Conservation (phyloP, 1,140 invertebrate genomes). For the Portunus trituberculatus region DNA sequence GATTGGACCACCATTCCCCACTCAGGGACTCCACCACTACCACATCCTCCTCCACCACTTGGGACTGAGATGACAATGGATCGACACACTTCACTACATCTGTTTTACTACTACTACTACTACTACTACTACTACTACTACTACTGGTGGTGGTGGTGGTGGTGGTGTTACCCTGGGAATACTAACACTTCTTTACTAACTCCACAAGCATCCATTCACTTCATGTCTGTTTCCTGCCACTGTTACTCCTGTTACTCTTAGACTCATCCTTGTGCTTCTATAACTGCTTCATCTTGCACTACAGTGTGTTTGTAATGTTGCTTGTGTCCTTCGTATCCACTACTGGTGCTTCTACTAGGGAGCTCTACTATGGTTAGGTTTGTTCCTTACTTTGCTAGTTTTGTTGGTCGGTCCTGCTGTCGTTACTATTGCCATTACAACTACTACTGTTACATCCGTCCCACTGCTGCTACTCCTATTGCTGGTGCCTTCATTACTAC, state of each 20-base stretch:
- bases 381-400: too few relatives aligned
- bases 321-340: not conserved
- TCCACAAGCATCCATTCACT: too few relatives aligned
- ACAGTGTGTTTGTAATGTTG: not conserved
- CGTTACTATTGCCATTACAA: not conserved
- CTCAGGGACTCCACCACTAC: not conserved
- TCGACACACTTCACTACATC: too few relatives aligned
- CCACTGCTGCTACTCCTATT: not conserved
- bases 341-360: not conserved
- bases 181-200: too few relatives aligned
- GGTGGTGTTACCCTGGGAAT: too few relatives aligned
- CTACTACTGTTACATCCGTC: not conserved
- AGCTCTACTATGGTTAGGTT: too few relatives aligned
- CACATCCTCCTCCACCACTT: not conserved
- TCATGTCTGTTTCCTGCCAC: too few relatives aligned
- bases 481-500: not conserved
- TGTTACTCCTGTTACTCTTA: not conserved
- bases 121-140: too few relatives aligned
- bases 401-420: too few relatives aligned
- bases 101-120: too few relatives aligned
- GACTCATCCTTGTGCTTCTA: not conserved
- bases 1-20: not conserved
- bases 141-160: too few relatives aligned
- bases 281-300: not conserved
- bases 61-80: too few relatives aligned